A percentile compares a stretch with the other conserved stretches of the same genome.
Evolutionary conservation across 1,140 invertebrate species (phyloP).

Genomic region (Cyclargus thomasi): DNA sequence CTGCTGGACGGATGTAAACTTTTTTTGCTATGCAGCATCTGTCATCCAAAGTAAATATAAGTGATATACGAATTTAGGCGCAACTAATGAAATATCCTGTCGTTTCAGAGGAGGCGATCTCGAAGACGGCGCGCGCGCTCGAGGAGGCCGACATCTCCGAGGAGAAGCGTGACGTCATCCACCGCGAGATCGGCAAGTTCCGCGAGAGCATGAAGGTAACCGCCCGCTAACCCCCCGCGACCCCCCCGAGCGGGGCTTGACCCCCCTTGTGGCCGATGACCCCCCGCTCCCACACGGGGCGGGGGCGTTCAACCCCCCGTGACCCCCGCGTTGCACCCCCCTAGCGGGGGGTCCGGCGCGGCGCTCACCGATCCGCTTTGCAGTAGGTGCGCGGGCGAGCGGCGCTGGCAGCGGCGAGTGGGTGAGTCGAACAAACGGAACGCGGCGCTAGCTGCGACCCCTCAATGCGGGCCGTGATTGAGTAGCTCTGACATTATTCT

Average conservation of each 20-base stretch:
- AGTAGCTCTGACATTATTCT: not conserved
- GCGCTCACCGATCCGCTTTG: conserved; percentile 24
- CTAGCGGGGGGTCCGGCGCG: not conserved
- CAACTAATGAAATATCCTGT: not conserved
- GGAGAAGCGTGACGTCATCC: conserved; percentile 96
- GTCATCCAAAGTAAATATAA: not conserved
- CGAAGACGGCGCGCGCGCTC: conserved; percentile 73
- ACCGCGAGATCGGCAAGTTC: conserved; percentile 97
- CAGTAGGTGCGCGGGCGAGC: conserved; percentile 21
- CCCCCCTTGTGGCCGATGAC: not conserved
- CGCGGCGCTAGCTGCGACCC: not conserved
- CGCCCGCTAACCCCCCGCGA: conserved; percentile 9
- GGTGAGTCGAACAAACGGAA: conserved; percentile 5
- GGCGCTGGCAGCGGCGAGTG: conserved; percentile 16
- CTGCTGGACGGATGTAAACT: too few species aligned
- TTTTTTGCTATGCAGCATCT: too few species aligned
- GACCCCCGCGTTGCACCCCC: conserved; percentile 8
- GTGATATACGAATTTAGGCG: too few species aligned
- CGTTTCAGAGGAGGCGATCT: conserved; percentile 76
- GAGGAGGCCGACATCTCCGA: conserved; percentile 94
- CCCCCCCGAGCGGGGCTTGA: not conserved
- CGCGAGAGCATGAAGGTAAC: conserved; percentile 97
- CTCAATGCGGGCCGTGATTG: not conserved
- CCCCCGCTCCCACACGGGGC: not conserved
- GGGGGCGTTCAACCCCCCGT: not conserved